Base-by-base conservation (phyloP, 1,140 invertebrate genomes). In the Drosophila asahinai region DNA sequence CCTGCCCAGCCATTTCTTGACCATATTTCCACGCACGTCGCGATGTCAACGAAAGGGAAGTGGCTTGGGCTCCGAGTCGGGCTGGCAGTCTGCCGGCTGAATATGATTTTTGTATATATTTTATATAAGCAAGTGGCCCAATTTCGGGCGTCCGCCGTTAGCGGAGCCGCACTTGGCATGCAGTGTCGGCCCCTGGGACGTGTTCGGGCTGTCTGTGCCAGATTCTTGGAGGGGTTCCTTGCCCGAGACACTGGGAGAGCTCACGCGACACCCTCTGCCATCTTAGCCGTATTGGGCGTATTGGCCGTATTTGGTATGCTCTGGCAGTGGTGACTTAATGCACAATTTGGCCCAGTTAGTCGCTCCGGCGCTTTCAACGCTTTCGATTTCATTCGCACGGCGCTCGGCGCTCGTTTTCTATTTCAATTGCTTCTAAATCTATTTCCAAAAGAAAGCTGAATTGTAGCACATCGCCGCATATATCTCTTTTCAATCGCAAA, bases 341-440 rank as follows among this genome's bases (percentile, higher is more conserved):
- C 68, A 47, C 79, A 52, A 58, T 86, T 82, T 90, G 86, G 78
- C 86, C 86, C 86, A 90, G 71, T 82, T 90, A 87, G 72, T 67
- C 65, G 80, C 68, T 63, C 57, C 51, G 60, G 43, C 68, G 84
- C 84, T 87, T 81, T 84, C 78, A 74, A 68, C 84, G 86, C 86
- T 90, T 90, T 90, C 86, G 86, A 90, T 90, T 90, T 90, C 86
- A 82, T 90, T 90, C 86, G 61, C 43, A 51, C 52, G 33, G 52
- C 17, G 58, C 14, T 30, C 11, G 12, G 2, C 19, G 48, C 45
- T 81, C 65, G 83, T 89, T 89, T 89, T 89, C 86, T 89, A 81
- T 89, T 89, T 90, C 86, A 84, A 90, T 89, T 89, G 86, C 86
- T 89, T 89, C 86, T 87, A 87, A 87, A 87, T 87, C 84, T 87